Evolutionary conservation across 1,140 invertebrate genomes (phyloP).

Genomic region (Sitodiplosis mosellana): DNA sequence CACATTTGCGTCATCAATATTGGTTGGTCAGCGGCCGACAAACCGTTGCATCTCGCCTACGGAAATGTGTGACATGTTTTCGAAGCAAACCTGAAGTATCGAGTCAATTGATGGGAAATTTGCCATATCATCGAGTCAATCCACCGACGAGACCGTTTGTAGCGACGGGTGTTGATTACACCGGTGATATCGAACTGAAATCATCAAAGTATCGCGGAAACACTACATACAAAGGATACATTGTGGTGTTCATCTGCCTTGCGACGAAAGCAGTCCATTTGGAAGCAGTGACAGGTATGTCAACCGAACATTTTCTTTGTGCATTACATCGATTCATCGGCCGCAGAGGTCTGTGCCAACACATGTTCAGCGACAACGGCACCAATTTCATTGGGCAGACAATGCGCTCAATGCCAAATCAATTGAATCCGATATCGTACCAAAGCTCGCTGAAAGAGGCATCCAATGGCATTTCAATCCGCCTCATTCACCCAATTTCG

Average conservation of each 20-base stretch:
- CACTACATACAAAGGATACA: constrained; percentile 15
- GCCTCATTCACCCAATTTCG: not conserved
- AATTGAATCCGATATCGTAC: not conserved
- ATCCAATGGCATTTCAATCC: too few relatives aligned
- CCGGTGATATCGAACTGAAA: constrained; percentile 12
- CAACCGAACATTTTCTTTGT: constrained; percentile 20
- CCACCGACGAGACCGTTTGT: constrained; percentile 14
- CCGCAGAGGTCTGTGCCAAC: constrained; percentile 8
- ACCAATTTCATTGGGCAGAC: constrained; percentile 12
- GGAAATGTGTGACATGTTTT: not conserved
- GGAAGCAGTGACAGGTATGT: constrained; percentile 14
- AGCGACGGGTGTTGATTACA: constrained; percentile 14
- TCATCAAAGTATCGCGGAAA: constrained; percentile 5
- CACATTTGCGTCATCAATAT: constrained; percentile 5
- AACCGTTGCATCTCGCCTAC: constrained; percentile 4
- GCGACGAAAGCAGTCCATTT: constrained; percentile 18
- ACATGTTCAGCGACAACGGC: constrained; percentile 11
- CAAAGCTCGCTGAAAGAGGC: too few relatives aligned
- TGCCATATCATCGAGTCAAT: constrained; percentile 7
- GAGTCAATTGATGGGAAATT: not conserved
- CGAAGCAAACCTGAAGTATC: not conserved
- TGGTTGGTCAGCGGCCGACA: constrained; percentile 11
- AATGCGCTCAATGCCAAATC: not conserved
- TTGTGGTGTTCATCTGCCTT: constrained; percentile 22
- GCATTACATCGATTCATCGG: constrained; percentile 19